Percentiles rank a stretch among this genome's conserved stretches.
phyloP scores from a whole-genome alignment of 2,797 vertebrate genomes.

The Phrynocephalus forsythii region DNA sequence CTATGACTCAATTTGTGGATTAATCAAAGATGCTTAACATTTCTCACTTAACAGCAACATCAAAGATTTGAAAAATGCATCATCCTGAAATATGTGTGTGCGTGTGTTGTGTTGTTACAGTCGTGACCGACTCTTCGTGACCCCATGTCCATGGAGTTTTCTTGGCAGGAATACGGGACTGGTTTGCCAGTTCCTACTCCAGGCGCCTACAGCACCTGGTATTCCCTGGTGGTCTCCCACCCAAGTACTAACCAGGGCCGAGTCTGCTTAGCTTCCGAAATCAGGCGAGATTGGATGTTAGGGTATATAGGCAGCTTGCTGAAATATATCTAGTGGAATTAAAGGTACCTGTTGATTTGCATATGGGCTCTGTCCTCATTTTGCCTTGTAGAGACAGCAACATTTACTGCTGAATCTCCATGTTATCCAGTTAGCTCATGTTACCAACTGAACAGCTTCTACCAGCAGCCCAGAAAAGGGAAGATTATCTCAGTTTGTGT shows the following conservation, averaged over 20 bases:
- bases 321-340: not conserved
- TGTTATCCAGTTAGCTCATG: not conserved
- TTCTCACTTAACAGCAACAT: slow-evolving; percentile 23
- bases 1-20: not conserved
- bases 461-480: not conserved
- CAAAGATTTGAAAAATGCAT: slow-evolving; percentile 17
- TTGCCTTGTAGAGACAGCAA: not conserved
- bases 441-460: not conserved
- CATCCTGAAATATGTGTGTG: slow-evolving; percentile 5
- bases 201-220: too few relatives aligned
- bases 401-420: not conserved
- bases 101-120: too few relatives aligned
- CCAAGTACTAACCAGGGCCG: too few relatives aligned
- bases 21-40: slow-evolving; percentile 12
- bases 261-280: too few relatives aligned
- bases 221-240: too few relatives aligned
- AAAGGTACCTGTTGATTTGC: not conserved
- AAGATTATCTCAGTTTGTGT: not conserved
- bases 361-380: not conserved
- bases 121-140: too few relatives aligned
- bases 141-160: too few relatives aligned
- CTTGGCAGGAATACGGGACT: too few relatives aligned
- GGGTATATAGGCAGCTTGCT: not conserved
- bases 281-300: too few relatives aligned
- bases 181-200: too few relatives aligned